Evolutionary conservation across 2,113 vertebrate genomes (phyloP).

Genomic region (Cranoglanis bouderius): DNA sequence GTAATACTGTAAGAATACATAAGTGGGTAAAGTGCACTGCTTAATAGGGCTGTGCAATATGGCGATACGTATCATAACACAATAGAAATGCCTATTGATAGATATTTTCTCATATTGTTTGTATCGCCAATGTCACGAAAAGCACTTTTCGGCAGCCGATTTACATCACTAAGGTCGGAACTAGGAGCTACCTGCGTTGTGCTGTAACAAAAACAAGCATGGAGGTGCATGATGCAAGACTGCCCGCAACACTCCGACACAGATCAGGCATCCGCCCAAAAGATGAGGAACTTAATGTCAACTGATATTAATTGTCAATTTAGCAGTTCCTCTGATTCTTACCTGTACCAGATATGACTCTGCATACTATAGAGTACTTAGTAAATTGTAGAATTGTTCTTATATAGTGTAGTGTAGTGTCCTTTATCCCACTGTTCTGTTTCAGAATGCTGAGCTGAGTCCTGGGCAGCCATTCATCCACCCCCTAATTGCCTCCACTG

Average conservation of each 20-base stretch:
- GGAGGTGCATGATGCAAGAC: not conserved
- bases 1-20: not conserved
- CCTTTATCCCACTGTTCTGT: not conserved
- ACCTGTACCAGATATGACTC: not conserved
- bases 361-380: not conserved
- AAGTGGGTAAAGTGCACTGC: not conserved
- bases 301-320: not conserved
- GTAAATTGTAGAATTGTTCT: not conserved
- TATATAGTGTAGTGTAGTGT: conserved; percentile 2
- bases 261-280: not conserved
- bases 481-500: conserved; percentile 64
- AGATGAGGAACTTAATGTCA: not conserved
- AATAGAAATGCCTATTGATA: not conserved
- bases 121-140: not conserved
- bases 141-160: not conserved
- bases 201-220: not conserved
- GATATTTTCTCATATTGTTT: not conserved
- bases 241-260: not conserved
- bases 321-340: not conserved
- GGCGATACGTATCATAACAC: no score
- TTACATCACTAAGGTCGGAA: not conserved
- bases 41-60: not conserved
- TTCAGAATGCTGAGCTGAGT: conserved; percentile 55
- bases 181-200: not conserved
- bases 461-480: conserved; percentile 30